phyloP scores from a whole-genome alignment of 2,113 vertebrate genomes.

The Perccottus glenii region DNA sequence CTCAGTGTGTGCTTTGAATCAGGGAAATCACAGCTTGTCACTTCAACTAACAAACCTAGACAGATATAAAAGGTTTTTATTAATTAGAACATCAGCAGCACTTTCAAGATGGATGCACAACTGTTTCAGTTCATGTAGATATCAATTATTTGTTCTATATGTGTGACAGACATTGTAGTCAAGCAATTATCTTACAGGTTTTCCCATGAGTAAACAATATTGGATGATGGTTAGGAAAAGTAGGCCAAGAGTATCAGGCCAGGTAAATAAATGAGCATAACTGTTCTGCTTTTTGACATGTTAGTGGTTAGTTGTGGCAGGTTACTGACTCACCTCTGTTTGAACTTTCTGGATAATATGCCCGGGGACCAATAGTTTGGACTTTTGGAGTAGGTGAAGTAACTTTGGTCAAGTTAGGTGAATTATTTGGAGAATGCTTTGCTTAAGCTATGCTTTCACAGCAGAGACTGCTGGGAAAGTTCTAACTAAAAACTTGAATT shows the following conservation, averaged over 20 bases:
- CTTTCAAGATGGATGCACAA: slow-evolving; percentile 2
- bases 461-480: neutral
- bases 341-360: neutral
- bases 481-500: neutral
- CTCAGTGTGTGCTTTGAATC: neutral
- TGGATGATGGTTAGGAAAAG: no score
- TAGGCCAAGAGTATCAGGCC: no score
- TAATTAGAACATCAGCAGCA: slow-evolving; percentile 12
- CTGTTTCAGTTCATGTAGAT: slow-evolving; percentile 8
- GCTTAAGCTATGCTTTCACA: neutral
- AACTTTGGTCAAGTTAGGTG: neutral
- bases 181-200: no score
- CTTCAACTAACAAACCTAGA: slow-evolving; percentile 8
- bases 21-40: slow-evolving; percentile 1
- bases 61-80: slow-evolving; percentile 10
- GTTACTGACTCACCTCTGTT: neutral
- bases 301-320: neutral
- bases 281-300: no score
- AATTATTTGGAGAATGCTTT: neutral
- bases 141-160: neutral
- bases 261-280: neutral
- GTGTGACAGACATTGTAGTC: no score
- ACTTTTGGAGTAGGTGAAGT: neutral
- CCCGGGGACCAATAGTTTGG: neutral
- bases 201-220: no score